phyloP scores from a whole-genome alignment of 2,888 invertebrate genomes.

The Tipula vernalis region DNA sequence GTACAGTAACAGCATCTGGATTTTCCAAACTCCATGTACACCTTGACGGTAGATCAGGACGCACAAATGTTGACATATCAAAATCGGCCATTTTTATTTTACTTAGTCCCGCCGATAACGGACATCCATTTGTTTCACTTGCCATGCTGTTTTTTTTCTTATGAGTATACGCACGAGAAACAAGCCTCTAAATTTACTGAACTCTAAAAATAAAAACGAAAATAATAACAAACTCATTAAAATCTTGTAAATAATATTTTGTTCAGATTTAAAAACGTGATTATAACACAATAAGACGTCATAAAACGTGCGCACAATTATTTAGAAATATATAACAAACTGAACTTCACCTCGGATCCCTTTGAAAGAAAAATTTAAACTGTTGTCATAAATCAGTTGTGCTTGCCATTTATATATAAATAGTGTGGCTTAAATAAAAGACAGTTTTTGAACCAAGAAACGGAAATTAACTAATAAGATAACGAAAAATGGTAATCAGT shows the following conservation, averaged over 20 bases:
- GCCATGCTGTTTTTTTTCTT: not conserved
- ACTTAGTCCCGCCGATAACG: not conserved
- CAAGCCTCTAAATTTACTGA: not conserved
- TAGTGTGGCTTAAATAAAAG: not conserved
- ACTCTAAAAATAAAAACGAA: not conserved
- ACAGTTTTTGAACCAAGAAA: not conserved
- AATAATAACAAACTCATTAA: not conserved
- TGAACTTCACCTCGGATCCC: not conserved
- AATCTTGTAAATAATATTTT: not conserved
- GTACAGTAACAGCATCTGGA: not conserved
- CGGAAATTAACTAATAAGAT: not conserved
- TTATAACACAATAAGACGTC: not conserved
- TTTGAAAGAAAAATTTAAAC: not conserved
- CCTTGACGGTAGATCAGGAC: not conserved
- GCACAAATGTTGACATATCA: conserved; percentile 6
- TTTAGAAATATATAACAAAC: not conserved
- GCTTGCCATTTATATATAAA: not conserved
- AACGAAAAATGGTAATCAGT: not conserved
- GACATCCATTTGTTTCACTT: not conserved
- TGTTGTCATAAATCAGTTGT: not conserved
- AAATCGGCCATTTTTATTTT: not conserved
- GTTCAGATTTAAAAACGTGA: not conserved
- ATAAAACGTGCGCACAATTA: not conserved
- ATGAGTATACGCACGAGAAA: not conserved
- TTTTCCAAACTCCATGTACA: not conserved